These are phyloP conservation scores for Rhinichthys osculus DNA, from an alignment of 2,797 vertebrate genomes.

Conservation along the genomic window DNA sequence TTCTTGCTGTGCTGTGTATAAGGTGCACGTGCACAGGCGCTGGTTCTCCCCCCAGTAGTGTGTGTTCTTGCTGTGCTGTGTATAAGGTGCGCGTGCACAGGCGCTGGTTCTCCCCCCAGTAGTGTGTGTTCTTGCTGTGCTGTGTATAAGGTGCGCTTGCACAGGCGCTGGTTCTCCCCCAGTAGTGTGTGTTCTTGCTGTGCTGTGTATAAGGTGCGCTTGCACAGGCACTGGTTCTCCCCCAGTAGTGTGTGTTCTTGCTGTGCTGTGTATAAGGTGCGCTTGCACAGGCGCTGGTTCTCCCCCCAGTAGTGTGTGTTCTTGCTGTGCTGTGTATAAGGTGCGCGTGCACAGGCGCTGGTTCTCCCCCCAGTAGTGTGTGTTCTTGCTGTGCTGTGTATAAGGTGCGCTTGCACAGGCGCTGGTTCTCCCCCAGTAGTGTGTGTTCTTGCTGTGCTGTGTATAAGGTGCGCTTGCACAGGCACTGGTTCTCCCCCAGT, in stretches of 20 bases:
- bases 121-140: too few species aligned
- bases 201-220: neutral
- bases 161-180: neutral
- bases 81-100: neutral
- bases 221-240: neutral
- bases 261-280: neutral
- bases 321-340: too few species aligned
- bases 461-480: neutral
- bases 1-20: neutral
- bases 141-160: neutral
- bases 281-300: neutral
- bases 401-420: neutral
- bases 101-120: neutral
- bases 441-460: neutral
- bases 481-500: neutral
- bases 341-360: neutral
- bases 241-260: neutral
- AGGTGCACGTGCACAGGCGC: neutral
- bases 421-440: neutral
- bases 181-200: neutral
- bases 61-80: neutral
- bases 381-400: neutral
- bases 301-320: neutral
- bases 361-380: neutral
- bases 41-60: neutral